Base-by-base conservation (phyloP, 2,888 invertebrate species). In the Scaptomyza cyrtandrae region DNA sequence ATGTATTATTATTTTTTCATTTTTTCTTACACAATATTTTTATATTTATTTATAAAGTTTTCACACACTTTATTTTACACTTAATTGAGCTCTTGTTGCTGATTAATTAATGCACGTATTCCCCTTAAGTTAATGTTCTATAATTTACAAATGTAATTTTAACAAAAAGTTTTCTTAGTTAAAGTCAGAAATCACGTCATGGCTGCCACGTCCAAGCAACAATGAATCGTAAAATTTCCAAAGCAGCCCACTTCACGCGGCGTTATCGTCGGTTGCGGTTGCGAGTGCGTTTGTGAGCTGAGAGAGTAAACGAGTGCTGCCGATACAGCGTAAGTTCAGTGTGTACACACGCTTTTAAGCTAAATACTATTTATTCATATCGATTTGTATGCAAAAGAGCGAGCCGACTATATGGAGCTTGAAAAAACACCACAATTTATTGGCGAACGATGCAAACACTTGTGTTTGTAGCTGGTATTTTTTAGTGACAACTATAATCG, bases 151-250 rank as follows among this genome's bases (percentile, higher is more conserved):
- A 79, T 80, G 82, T 86, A 86, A 87, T 80, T 78, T 84, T 63
- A 87, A 81, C 77, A 84, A 86, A 84, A 80, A 86, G 77, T 75
- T 75, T 77, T 79, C 69, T 75, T 79, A 88, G 81, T 87, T 79
- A 90, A 90, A 87, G 86, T 90, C 81, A 89, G 86, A 90, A 91
- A 91, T 91, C 91, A 91, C 91, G 91, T 91, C 91, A 91, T 91
- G 91, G 91, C 91, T 91, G 91, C 91, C 91, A 91, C 91, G 91
- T 91, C 90, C 91, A 91, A 91, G 91, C 91, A 91, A 91, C 91
- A 91, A 91, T 91, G 90, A 91, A 90, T 90, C 82, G 91, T 89
- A 89, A 74, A 78, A 82, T 88, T 89, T 86, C 80, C 79, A 90
- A 67, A 60, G 57, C 77, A 67, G 80, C 79, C 79, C 85, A 80